Evolutionary conservation across 2,888 invertebrate species (phyloP).

Genomic region (Holacanthella duospinosa): DNA sequence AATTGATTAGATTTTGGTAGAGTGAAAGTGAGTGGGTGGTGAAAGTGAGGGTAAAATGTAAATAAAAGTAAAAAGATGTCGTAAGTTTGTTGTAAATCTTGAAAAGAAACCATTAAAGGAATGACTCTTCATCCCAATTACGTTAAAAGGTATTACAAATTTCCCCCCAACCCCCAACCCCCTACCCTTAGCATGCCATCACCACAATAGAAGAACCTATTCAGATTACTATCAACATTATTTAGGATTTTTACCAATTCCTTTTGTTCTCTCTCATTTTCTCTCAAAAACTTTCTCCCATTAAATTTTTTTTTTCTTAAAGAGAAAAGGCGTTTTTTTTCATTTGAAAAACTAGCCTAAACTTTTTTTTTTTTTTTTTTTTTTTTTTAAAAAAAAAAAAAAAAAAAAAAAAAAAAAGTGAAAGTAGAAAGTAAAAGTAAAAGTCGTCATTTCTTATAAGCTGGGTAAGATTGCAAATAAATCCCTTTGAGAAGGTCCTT

Average conservation of each 20-base stretch:
- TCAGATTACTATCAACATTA: slow-evolving; percentile 3
- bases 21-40: neutral
- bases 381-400: no score
- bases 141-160: slow-evolving; percentile 5
- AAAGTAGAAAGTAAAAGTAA: neutral
- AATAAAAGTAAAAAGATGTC: neutral
- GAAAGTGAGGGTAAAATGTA: slow-evolving; percentile 1
- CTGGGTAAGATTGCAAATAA: neutral
- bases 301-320: neutral
- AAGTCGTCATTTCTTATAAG: neutral
- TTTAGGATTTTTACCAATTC: neutral
- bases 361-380: no score
- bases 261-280: neutral
- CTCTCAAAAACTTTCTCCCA: neutral
- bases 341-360: no score
- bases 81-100: neutral
- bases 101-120: neutral
- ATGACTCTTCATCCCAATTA: slow-evolving; percentile 2
- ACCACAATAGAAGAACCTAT: neutral
- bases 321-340: no score
- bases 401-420: neutral
- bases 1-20: no score
- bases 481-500: no score
- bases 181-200: no score
- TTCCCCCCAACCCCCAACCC: no score